Conservation (phyloP, 2,113 vertebrate genomes). For the Grammomys dolichurus region DNA sequence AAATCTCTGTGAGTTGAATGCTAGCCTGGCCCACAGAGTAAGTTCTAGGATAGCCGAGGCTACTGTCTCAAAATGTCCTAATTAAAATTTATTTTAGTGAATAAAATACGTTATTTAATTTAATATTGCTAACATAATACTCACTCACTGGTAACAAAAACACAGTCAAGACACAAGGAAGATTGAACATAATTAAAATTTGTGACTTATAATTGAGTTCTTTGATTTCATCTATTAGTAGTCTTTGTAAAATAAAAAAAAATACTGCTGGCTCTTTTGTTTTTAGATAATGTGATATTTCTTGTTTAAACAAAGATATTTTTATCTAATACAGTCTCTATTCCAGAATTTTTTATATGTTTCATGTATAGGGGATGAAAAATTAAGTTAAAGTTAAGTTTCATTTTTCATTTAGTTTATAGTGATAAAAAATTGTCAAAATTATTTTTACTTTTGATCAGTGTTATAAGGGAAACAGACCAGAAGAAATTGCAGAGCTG, state of each 20-base stretch:
- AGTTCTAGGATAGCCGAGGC: too few species aligned
- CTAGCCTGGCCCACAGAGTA: too few species aligned
- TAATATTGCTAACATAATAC: constrained; percentile 68
- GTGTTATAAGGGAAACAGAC: neutral
- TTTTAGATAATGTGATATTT: constrained; percentile 34
- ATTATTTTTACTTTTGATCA: neutral
- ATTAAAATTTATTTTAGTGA: constrained; percentile 41
- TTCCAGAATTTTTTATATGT: neutral
- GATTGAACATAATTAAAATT: constrained; percentile 68
- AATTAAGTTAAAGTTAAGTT: neutral
- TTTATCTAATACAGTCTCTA: neutral
- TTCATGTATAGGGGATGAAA: neutral
- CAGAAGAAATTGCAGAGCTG: neutral
- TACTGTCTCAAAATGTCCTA: too few species aligned
- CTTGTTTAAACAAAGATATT: constrained; percentile 16
- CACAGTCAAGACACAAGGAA: constrained; percentile 52
- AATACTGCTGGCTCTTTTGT: constrained; percentile 40
- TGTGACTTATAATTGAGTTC: constrained; percentile 63
- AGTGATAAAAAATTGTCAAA: neutral
- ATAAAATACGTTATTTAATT: constrained; percentile 54
- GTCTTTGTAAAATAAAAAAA: constrained; percentile 43
- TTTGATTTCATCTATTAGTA: constrained; percentile 54
- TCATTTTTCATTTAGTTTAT: neutral
- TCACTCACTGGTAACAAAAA: constrained; percentile 59
- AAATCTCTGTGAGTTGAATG: too few species aligned